Base-by-base conservation (phyloP, 2,888 invertebrate species). In the Caenorhabditis sp. region DNA sequence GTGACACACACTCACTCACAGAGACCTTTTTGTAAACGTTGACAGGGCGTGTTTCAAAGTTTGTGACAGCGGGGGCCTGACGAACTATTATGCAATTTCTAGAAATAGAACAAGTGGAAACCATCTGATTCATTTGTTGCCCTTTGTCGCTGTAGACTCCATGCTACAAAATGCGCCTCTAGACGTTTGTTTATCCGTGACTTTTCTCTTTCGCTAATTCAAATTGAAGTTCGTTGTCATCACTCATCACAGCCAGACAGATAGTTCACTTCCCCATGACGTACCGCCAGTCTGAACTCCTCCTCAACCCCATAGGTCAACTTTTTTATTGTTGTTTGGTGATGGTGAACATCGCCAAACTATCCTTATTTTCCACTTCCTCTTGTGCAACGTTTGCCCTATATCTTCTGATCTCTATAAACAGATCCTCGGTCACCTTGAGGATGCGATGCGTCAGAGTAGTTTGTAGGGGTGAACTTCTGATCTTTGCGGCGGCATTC, bases 391-490 rank as follows among this genome's bases (percentile, higher is more conserved):
- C 47, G 3, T 32, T 32, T 32, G 32, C 9, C n/a, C 2, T 18
- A 2, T 20, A 18, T 9, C n/a, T 47, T 9, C 47, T 18, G 47
- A n/a, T 18, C 18, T 47, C 13, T 40, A 15, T 9, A 9, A 5
- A 11, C 13, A 40, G 40, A 40, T 15, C 40, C 3, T 11, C 11
- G 13, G 11, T 40, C 40, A 40, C 40, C 9, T 32, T 32, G 9
- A 6, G 32, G 32, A 32, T 4, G 32, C 4, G 5, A 32, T 18
- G 61, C 50, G 60, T 55, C 62, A 58, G 37, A 35, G 74, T 74
- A 65, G 50, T 74, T 74, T 74, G 74, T 74, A 72, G 72, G n/a
- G n/a, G 35, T 50, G 74, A 74, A 51, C 74, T 74, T 74, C 50
- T 51, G 74, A 74, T 35, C 65, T 74, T 22, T 56, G 15, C 9